These are phyloP conservation scores for Danio aesculapii DNA, from an alignment of 2,797 vertebrate genomes.

Conservation along the genomic window DNA sequence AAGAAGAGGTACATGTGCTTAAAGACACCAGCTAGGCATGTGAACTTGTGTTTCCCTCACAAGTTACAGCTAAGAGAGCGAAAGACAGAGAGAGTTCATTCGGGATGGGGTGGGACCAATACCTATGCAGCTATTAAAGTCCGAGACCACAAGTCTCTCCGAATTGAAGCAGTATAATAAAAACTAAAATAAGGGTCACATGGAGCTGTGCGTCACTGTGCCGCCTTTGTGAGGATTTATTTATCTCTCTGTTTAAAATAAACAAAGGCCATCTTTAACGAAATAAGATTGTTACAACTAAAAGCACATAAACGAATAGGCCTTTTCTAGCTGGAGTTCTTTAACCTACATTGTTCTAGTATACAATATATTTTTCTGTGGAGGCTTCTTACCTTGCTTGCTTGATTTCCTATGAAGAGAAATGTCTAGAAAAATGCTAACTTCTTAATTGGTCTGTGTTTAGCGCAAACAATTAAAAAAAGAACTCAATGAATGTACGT, in stretches of 20 bases:
- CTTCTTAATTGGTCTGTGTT: conserved; percentile 52
- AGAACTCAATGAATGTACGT: conserved; percentile 63
- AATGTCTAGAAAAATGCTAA: conserved; percentile 49
- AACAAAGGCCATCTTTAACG: conserved; percentile 36
- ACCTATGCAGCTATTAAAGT: conserved; percentile 62
- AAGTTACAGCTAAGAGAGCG: conserved; percentile 55
- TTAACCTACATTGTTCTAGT: conserved; percentile 48
- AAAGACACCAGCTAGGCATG: conserved; percentile 42
- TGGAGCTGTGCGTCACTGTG: conserved; percentile 35
- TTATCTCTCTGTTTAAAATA: conserved; percentile 50
- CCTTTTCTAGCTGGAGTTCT: conserved; percentile 52
- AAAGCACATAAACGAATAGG: conserved; percentile 50
- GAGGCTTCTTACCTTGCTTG: conserved; percentile 48
- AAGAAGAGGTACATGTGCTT: conserved; percentile 38
- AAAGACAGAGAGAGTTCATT: conserved; percentile 26
- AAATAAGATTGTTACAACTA: conserved; percentile 56
- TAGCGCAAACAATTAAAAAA: conserved; percentile 56
- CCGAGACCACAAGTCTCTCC: conserved; percentile 46
- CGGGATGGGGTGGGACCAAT: conserved; percentile 66
- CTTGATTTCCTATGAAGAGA: conserved; percentile 49
- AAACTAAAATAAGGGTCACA: conserved; percentile 7
- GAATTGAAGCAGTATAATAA: conserved; percentile 58
- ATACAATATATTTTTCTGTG: conserved; percentile 59
- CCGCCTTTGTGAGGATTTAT: conserved; percentile 56
- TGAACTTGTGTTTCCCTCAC: conserved; percentile 54